Percentiles rank a stretch among this genome's conserved stretches.
phyloP scores from a whole-genome alignment of 2,113 vertebrate genomes.

The Muntiacus reevesi region DNA sequence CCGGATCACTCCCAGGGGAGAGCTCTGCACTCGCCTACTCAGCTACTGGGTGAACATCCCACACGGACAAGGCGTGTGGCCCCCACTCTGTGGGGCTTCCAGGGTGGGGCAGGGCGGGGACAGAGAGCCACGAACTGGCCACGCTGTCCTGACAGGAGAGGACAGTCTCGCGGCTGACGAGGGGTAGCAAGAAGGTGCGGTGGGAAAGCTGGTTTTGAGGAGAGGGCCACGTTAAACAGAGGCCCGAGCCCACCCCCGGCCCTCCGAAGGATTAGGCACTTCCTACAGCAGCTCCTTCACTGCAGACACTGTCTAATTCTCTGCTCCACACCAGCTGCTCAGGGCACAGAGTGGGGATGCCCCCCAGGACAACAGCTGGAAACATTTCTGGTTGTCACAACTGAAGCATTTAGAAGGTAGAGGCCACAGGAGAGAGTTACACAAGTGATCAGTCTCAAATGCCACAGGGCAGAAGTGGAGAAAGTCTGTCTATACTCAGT shows the following conservation, averaged over 20 bases:
- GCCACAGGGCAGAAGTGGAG: background rate
- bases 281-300: background rate
- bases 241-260: background rate
- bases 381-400: too few species aligned
- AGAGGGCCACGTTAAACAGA: background rate
- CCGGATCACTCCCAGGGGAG: background rate
- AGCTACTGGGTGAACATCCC: background rate
- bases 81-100: background rate
- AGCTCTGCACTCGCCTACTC: background rate
- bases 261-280: background rate
- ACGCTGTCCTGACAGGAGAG: background rate
- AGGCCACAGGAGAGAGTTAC: background rate
- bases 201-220: background rate
- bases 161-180: accelerated
- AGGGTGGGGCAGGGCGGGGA: background rate
- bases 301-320: accelerated
- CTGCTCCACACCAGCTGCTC: background rate
- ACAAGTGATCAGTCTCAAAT: background rate
- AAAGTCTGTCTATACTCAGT: background rate
- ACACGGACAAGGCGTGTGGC: accelerated
- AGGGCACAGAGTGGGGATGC: accelerated
- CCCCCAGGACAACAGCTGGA: background rate
- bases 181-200: accelerated
- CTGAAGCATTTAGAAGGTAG: background rate
- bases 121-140: background rate